Base-by-base conservation (phyloP, 2,113 vertebrate species). In the Tyrannus savana region DNA sequence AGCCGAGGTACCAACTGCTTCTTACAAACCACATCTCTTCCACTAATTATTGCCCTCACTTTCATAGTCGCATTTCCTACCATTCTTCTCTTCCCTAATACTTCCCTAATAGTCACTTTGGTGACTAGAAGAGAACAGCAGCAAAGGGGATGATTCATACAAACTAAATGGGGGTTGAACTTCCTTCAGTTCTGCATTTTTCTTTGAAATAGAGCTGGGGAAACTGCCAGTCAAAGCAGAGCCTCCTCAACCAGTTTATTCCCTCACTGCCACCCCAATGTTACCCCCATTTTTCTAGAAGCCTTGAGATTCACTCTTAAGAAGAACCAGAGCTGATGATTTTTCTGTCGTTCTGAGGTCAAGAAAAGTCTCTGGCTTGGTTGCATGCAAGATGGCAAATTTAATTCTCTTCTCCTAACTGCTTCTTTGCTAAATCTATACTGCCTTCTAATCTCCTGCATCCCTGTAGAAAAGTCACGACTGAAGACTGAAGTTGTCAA, bases 401-500 rank as follows among this genome's bases (percentile, higher is more conserved):
- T 79, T 83, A 85, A 87, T 89, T 95, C 76, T 68, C 50, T 41
- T 62, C 62, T 68, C 59, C 93, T 74, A 89, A 77, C 63, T 78
- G 35, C 75, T 75, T 75, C 88, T 91, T 95, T 47, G 19, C 85
- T 75, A 68, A 80, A 39, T 49, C 63, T 83, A 14, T 1, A 0
- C 60, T 91, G 93, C 78, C 71, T 46, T 42, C 78, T 96, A 55
- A 96, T 93, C 87, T 85, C 59, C 64, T 30, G 67, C 79, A 86
- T 64, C 85, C 92, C 76, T 52, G n/a, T 68, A 60, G 87, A 73
- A 95, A 88, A 96, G 79, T 94, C 93, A 94, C 3, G 55, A 80
- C 79, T 94, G 95, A 93, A 90, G 96, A 94, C 85, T 90, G 72
- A 74, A 74, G 79, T 75, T 96, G 93, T 96, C 96, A 95, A 96